Conservation (phyloP, 35 echinoderm and acorn worm genomes). For the Diadema setosum region DNA sequence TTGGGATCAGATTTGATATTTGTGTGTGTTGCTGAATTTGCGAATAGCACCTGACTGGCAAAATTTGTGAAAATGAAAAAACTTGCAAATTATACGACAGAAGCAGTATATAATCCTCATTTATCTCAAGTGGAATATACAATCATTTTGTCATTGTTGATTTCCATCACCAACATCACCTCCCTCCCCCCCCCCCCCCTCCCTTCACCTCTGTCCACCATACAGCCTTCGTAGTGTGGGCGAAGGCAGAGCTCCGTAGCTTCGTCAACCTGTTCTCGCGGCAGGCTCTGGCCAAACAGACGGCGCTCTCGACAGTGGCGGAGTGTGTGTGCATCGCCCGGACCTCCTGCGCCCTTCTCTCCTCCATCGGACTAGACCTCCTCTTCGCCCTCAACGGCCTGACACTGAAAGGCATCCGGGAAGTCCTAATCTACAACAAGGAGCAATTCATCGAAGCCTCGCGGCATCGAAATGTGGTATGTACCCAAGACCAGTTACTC, state of each 20-base stretch:
- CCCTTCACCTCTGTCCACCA: background rate
- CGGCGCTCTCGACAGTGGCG: slow-evolving; percentile 74
- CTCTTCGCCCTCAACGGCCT: slow-evolving; percentile 84
- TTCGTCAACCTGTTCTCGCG: slow-evolving; percentile 88
- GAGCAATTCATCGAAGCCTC: slow-evolving; percentile 97
- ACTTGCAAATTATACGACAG: too few species aligned
- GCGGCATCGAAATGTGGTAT: slow-evolving; percentile 86
- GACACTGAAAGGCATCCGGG: slow-evolving; percentile 73
- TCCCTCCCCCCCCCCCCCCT: too few species aligned
- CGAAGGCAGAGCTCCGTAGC: slow-evolving; percentile 77
- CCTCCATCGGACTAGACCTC: slow-evolving; percentile 82
- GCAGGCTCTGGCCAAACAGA: slow-evolving; percentile 93
- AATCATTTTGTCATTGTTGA: too few species aligned
- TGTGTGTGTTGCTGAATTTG: too few species aligned
- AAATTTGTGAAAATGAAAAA: too few species aligned
- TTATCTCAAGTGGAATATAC: too few species aligned
- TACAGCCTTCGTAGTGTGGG: slow-evolving; percentile 96
- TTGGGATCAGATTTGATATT: too few species aligned
- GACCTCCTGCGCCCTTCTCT: slow-evolving; percentile 61
- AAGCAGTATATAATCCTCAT: too few species aligned
- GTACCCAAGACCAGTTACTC: too few species aligned
- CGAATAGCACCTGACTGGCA: too few species aligned
- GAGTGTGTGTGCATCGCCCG: slow-evolving; percentile 91
- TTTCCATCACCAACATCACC: too few species aligned
- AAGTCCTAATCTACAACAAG: slow-evolving; percentile 86